Conservation (phyloP, 2,113 vertebrate genomes). For the Dolichallabes microphthalmus region DNA sequence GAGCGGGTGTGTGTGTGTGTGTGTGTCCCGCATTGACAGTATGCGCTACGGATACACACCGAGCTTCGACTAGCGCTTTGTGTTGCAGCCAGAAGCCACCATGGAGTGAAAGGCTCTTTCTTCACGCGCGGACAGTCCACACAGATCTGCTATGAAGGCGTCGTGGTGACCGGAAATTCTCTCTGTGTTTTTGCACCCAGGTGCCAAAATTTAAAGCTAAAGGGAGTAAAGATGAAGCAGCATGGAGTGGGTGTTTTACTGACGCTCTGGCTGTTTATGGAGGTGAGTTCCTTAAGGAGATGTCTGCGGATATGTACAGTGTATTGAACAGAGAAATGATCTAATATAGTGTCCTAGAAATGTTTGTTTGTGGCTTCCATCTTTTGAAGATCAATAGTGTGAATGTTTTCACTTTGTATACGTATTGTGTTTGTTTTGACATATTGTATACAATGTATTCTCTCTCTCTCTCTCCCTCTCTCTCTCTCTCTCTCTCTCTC, state of each 20-base stretch:
- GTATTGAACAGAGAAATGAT: neutral
- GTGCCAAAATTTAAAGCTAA: slow-evolving; percentile 43
- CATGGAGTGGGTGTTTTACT: slow-evolving; percentile 54
- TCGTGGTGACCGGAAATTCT: slow-evolving; percentile 37
- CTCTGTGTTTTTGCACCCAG: neutral
- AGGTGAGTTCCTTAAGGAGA: slow-evolving; percentile 61
- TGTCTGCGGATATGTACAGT: neutral
- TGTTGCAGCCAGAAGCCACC: slow-evolving; percentile 11
- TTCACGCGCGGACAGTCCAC: neutral
- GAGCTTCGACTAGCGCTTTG: slow-evolving; percentile 25
- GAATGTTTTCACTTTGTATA: neutral
- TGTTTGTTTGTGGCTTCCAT: no score
- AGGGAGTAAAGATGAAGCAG: slow-evolving; percentile 57
- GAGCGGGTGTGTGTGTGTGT: neutral
- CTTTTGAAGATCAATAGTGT: neutral
- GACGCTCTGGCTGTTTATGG: slow-evolving; percentile 60
- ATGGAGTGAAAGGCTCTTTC: slow-evolving; percentile 1
- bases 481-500: no score
- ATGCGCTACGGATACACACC: slow-evolving; percentile 23
- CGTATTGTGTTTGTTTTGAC: no score
- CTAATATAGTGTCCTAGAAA: no score
- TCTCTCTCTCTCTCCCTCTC: no score
- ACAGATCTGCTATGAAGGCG: slow-evolving; percentile 29
- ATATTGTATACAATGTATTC: no score
- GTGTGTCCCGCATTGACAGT: slow-evolving; percentile 45